Percentiles rank a stretch among this genome's conserved stretches.
phyloP scores from a whole-genome alignment of 2,113 vertebrate species.

The Mirza zaza region DNA sequence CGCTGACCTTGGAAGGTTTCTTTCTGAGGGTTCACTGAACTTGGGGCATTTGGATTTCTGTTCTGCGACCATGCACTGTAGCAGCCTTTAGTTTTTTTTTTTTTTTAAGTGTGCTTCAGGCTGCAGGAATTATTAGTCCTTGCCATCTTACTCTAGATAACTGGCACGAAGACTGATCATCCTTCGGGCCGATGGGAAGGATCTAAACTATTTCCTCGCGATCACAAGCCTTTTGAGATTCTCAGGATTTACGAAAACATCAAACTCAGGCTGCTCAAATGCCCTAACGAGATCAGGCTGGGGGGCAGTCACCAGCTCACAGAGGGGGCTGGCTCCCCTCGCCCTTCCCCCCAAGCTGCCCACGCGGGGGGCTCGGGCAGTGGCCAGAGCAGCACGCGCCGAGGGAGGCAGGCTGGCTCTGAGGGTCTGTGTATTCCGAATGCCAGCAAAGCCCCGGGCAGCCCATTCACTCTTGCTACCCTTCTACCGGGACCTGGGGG shows the following conservation, averaged over 20 bases:
- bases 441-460: neutral
- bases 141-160: neutral
- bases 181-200: slow-evolving; percentile 20
- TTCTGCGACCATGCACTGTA: neutral
- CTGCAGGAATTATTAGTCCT: neutral
- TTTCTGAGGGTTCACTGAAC: neutral
- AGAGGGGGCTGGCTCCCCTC: neutral
- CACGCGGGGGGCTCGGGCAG: neutral
- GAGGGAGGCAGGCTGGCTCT: neutral
- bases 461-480: neutral
- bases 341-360: neutral
- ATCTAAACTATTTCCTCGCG: neutral
- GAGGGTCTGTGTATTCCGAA: neutral
- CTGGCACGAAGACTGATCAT: neutral
- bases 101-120: neutral
- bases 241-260: slow-evolving; percentile 21
- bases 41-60: slow-evolving; percentile 27
- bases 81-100: slow-evolving; percentile 22
- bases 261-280: neutral
- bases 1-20: slow-evolving; percentile 64
- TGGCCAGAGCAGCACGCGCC: neutral
- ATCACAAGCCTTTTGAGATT: slow-evolving; percentile 3
- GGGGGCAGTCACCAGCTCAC: neutral
- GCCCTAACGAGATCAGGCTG: neutral
- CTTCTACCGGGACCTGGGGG: neutral